Evolutionary conservation across 2,888 invertebrate genomes (phyloP), one percentile per base, ranked within the genome.

Genomic region (Zele albiditarsus): DNA sequence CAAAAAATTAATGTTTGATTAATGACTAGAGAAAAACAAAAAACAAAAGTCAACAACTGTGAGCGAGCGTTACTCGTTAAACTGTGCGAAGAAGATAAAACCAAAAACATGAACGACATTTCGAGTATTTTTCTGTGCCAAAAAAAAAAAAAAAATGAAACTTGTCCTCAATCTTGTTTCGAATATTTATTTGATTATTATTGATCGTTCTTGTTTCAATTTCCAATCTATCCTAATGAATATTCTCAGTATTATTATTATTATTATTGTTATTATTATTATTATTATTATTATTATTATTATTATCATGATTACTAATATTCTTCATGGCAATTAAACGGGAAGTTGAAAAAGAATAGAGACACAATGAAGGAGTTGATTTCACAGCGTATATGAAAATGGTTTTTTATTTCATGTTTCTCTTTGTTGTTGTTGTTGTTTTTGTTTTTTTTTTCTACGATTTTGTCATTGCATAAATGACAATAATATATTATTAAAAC

Each of bases 41-140:
- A 53, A 6, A 3, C n/a, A 20, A 53, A 20, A n/a, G 6, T n/a
- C 1, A 53, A n/a, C 3, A 16, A n/a, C 16, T 46, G 46, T 46
- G 46, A 3, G n/a, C 16, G n/a, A n/a, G 20, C 6, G 6, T 23
- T 5, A 8, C 8, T 53, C 10, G n/a, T 46, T 63, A 16, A 23
- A 63, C 20, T 63, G n/a, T 20, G 28, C 16, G 20, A 60, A 10
- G 25, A 58, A 14, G 12, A 57, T 23, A 60, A 33, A 16, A 46
- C 46, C 4, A 16, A n/a, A 71, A 71, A 46, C 16, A 42, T 28
- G 46, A 57, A 53, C 42, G 58, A 67, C 27, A 67, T 27, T 60
- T 46, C n/a, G 6, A 73, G 67, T 58, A 68, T 73, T 42, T 49
- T 58, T 73, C 38, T 68, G 73, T 73, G 73, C 67, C 73, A 73